Evolutionary conservation across 1,140 invertebrate species (phyloP), one percentile per base, ranked within the genome.

Genomic region (Neodiprion pinetum): DNA sequence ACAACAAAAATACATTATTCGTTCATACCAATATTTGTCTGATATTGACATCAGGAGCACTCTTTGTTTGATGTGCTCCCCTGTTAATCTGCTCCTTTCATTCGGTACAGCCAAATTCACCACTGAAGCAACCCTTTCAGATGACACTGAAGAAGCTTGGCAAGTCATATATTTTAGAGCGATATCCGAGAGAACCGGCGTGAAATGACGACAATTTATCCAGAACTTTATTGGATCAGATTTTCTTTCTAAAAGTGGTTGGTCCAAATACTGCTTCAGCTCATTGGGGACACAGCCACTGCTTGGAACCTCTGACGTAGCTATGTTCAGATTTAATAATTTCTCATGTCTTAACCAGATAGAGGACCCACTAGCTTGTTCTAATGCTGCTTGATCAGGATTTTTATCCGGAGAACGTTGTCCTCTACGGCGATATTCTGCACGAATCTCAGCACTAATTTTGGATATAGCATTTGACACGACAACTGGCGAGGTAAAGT

Each of bases 401-500:
- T 53, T 53, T 9, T 53, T 53, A 9, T 53, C 50, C 10, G 50
- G 14, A 17, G 17, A 17, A 17, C 17, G 17, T 17, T 17, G 17
- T 17, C 17, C 17, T 17, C 17, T 17, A 17, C 17, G 17, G 17
- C 17, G 17, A 17, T 17, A 17, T 11, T 81, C 77, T 76, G 50
- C 49, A 71, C 69, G 78, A 47, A 80, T 79, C 28, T 78, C 76
- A 67, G 74, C 72, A 7, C 23, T 74, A 5, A 81, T 48, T 77
- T 65, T 67, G n/a, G 49, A 70, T 78, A 82, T 80, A 66, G 80
- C 80, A 74, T 23, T 75, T 28, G 77, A 79, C 65, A 83, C 75
- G 17, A 53, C 77, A 7, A 82, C 40, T 78, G 80, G 65, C 0
- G 79, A 80, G 69, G 47, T 80, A 76, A 85, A 83, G 69, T 85